Evolutionary conservation across 2,888 invertebrate species (phyloP).

Genomic region (Selenia dentaria): DNA sequence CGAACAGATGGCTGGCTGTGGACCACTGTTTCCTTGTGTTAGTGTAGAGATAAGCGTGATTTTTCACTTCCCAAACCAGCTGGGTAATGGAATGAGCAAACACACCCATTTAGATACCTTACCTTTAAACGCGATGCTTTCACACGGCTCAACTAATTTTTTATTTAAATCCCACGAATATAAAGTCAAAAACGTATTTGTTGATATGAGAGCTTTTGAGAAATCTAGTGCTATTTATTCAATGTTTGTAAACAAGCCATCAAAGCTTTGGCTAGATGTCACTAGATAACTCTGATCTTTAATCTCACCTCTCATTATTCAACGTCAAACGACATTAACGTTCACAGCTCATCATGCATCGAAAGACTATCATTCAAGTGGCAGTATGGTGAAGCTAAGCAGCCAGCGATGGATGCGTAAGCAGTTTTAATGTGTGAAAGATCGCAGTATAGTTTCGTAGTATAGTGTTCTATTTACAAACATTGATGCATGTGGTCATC

Average conservation of each 20-base stretch:
- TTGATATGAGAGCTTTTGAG: conserved; percentile 31
- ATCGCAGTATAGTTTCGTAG: conserved; percentile 56
- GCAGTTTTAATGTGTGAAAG: conserved; percentile 48
- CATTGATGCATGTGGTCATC: conserved; percentile 84
- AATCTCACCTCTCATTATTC: conserved; percentile 34
- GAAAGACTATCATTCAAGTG: conserved; percentile 37
- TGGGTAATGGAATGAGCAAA: conserved; percentile 74
- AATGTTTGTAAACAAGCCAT: conserved; percentile 76
- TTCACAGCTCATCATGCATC: conserved; percentile 44
- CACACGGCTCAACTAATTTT: conserved; percentile 66
- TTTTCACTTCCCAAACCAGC: conserved; percentile 81
- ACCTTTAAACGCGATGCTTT: conserved; percentile 61
- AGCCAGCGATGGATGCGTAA: conserved; percentile 54
- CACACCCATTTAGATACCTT: conserved; percentile 59
- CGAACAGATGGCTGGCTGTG: conserved; percentile 78
- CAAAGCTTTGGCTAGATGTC: conserved; percentile 61
- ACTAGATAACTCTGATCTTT: conserved; percentile 61
- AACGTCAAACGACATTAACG: conserved; percentile 32
- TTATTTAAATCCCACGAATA: conserved; percentile 54
- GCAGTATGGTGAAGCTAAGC: conserved; percentile 40
- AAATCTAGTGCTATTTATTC: conserved; percentile 29
- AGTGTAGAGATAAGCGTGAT: conserved; percentile 79
- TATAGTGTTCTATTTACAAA: conserved; percentile 81
- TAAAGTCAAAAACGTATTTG: conserved; percentile 36
- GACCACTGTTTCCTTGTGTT: conserved; percentile 74